A percentile compares a stretch with the other conserved stretches of the same genome.
phyloP scores from a whole-genome alignment of 2,797 vertebrate species.

The Ctenopoma kingsleyae region DNA sequence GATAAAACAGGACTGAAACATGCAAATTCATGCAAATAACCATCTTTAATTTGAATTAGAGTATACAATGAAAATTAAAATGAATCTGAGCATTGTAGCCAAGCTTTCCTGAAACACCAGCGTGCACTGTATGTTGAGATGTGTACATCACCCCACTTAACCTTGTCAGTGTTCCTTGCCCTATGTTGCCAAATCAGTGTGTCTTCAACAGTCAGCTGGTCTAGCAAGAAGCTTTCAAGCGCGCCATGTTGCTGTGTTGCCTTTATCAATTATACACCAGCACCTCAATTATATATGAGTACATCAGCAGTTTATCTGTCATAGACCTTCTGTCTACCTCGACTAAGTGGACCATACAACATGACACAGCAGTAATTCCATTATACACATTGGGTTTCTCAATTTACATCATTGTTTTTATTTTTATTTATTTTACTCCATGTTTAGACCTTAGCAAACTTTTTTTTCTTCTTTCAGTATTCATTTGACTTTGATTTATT shows the following conservation, averaged over 20 bases:
- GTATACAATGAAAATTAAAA: no score
- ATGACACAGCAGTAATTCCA: slow-evolving; percentile 57
- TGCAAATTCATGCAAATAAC: background rate
- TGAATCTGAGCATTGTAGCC: background rate
- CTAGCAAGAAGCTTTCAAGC: slow-evolving; percentile 67
- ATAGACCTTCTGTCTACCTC: slow-evolving; percentile 58
- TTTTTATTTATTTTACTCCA: background rate
- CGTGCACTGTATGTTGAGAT: slow-evolving; percentile 20
- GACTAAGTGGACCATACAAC: slow-evolving; percentile 52
- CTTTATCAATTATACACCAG: slow-evolving; percentile 77
- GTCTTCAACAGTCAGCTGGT: slow-evolving; percentile 34
- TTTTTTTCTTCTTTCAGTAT: background rate
- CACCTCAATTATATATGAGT: slow-evolving; percentile 70
- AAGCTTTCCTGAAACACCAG: background rate
- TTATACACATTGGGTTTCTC: slow-evolving; percentile 2
- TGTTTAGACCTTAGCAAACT: background rate
- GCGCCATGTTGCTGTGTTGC: slow-evolving; percentile 53
- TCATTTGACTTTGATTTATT: background rate
- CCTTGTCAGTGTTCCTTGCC: slow-evolving; percentile 27
- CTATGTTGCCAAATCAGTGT: slow-evolving; percentile 40
- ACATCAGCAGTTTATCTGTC: slow-evolving; percentile 64
- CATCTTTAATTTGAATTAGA: background rate
- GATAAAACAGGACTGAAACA: background rate
- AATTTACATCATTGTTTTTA: background rate
- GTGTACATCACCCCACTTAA: slow-evolving; percentile 56